Percentiles rank a stretch among this genome's conserved stretches.
These are phyloP conservation scores for Pollenia griseotomentosa DNA, from an alignment of 2,888 invertebrate genomes.

Conservation along the genomic window DNA sequence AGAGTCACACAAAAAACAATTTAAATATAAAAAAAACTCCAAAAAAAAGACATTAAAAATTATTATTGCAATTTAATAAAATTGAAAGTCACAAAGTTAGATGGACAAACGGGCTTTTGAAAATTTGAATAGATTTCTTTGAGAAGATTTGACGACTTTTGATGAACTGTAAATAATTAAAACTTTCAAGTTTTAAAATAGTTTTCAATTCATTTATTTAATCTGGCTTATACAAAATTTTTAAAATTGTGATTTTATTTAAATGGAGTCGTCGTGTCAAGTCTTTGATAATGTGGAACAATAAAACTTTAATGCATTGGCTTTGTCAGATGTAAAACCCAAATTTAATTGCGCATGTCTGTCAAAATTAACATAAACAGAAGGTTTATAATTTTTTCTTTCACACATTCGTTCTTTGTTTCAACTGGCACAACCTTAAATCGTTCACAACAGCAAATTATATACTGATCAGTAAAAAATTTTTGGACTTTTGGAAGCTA, in stretches of 20 bases:
- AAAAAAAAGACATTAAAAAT: background rate
- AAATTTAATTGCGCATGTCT: too few species aligned
- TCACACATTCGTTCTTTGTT: too few species aligned
- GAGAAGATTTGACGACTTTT: background rate
- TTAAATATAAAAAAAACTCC: background rate
- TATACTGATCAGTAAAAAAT: too few species aligned
- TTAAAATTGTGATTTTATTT: constrained; percentile 3
- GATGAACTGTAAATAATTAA: background rate
- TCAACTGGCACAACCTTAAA: too few species aligned
- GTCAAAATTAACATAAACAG: too few species aligned
- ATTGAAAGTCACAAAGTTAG: background rate
- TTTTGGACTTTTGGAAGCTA: too few species aligned
- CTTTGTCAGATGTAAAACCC: too few species aligned
- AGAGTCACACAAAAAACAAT: background rate
- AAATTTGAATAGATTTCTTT: background rate
- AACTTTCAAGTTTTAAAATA: background rate
- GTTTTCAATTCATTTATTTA: background rate
- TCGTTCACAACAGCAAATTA: too few species aligned
- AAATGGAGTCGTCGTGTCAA: background rate
- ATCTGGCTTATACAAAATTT: background rate
- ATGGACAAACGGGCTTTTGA: background rate
- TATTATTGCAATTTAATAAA: background rate
- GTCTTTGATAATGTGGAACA: background rate
- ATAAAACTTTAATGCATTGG: background rate
- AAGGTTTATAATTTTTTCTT: too few species aligned